Evolutionary conservation across 2,888 invertebrate genomes (phyloP).

Genomic region (Lasioglossum villosulum): DNA sequence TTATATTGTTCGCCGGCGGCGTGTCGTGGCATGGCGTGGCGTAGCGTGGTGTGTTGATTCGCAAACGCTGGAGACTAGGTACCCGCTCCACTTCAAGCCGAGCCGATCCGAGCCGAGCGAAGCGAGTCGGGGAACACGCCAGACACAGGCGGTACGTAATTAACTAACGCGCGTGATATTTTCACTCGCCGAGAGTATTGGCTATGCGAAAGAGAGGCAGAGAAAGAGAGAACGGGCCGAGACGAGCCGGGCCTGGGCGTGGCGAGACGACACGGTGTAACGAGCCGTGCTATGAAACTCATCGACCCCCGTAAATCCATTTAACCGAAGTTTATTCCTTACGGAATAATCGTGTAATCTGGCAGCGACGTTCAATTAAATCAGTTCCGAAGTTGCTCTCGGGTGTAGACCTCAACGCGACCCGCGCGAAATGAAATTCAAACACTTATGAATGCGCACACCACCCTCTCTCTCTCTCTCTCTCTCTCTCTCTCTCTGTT

Average conservation of each 20-base stretch:
- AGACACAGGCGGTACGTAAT: constrained; percentile 37
- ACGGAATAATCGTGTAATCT: constrained; percentile 60
- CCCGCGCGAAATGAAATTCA: constrained; percentile 9
- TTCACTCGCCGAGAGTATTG: background rate
- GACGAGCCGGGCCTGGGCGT: background rate
- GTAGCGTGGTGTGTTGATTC: background rate
- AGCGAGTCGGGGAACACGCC: background rate
- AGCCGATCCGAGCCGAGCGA: background rate
- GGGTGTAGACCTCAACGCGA: constrained; percentile 21
- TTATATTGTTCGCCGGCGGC: constrained; percentile 65
- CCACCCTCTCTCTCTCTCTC: background rate
- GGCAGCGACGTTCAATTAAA: constrained; percentile 55
- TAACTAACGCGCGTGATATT: constrained; percentile 40
- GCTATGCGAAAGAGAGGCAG: background rate
- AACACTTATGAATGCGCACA: constrained; percentile 25
- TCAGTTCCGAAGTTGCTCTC: constrained; percentile 46
- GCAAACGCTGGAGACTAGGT: background rate
- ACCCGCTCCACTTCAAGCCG: background rate
- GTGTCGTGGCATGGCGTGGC: background rate
- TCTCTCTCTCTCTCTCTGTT: no score
- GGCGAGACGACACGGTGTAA: constrained; percentile 4
- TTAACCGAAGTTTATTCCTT: constrained; percentile 53
- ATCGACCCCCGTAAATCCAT: constrained; percentile 41
- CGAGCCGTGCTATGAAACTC: constrained; percentile 21
- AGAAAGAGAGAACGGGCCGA: background rate